Evolutionary conservation across 2,113 vertebrate species (phyloP).

Genomic region (Eleginops maclovinus): DNA sequence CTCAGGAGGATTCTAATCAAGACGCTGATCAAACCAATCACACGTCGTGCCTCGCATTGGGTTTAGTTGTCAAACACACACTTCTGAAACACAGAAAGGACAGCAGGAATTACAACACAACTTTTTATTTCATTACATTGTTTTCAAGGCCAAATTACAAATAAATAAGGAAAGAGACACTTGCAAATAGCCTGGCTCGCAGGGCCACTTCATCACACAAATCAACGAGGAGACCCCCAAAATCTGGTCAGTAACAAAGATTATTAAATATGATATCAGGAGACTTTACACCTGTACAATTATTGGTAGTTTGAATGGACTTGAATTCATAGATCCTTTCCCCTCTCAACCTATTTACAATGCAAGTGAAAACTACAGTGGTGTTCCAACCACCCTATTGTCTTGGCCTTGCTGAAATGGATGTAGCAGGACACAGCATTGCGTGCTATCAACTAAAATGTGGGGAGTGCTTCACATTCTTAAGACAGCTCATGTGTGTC

Average conservation of each 20-base stretch:
- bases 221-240: constrained; percentile 44
- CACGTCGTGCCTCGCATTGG: constrained; percentile 9
- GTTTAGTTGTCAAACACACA: constrained; percentile 23
- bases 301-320: constrained; percentile 60
- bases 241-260: constrained; percentile 61
- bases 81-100: constrained; percentile 4
- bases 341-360: constrained; percentile 54
- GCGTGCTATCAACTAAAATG: constrained; percentile 18
- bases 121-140: constrained; percentile 74
- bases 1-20: constrained; percentile 68
- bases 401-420: constrained; percentile 19
- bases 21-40: constrained; percentile 48
- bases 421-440: constrained; percentile 18
- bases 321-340: constrained; percentile 58
- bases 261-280: constrained; percentile 78
- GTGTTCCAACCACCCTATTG: constrained; percentile 31
- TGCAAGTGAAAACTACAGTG: constrained; percentile 46
- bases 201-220: constrained; percentile 67
- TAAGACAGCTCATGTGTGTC: constrained; percentile 66
- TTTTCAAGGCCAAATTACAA: constrained; percentile 88
- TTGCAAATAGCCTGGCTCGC: constrained; percentile 74
- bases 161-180: constrained; percentile 87
- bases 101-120: constrained; percentile 62
- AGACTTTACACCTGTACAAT: constrained; percentile 76
- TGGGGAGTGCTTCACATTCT: constrained; percentile 67